Percentiles rank a stretch among this genome's conserved stretches.
Evolutionary conservation across 1,140 invertebrate genomes (phyloP).

Genomic region (Xylocopa sonorina): DNA sequence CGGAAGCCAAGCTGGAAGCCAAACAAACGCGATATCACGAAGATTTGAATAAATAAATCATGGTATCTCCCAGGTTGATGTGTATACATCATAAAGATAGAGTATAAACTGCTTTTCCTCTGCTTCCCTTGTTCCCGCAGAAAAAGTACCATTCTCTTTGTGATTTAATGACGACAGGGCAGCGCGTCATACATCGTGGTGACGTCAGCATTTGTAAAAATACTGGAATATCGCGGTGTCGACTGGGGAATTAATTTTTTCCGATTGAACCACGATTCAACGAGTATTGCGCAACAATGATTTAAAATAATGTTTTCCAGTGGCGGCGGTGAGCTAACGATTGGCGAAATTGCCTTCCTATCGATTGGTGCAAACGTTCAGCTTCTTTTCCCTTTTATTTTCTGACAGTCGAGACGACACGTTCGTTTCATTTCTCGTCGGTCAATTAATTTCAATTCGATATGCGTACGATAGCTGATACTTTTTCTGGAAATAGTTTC

Average conservation of each 20-base stretch:
- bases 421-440: neutral
- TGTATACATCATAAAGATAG: neutral
- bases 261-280: neutral
- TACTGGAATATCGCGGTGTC: neutral
- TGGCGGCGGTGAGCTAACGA: neutral
- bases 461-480: neutral
- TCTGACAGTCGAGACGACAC: neutral
- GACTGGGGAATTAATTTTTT: neutral
- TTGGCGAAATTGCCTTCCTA: neutral
- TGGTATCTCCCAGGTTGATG: neutral
- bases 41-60: conserved; percentile 31
- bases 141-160: neutral
- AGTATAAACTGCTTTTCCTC: neutral
- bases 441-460: neutral
- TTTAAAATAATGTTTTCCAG: neutral
- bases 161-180: neutral
- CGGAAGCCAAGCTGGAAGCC: neutral
- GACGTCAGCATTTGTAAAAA: conserved; percentile 18
- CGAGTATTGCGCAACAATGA: neutral
- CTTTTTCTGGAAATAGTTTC: neutral
- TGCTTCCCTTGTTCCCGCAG: neutral
- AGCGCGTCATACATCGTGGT: neutral
- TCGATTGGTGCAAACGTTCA: neutral
- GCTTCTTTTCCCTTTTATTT: neutral
- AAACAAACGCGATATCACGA: conserved; percentile 27